Evolutionary conservation across 2,888 invertebrate genomes (phyloP), one percentile per base, ranked within the genome.

Genomic region (Sialis lutaria): DNA sequence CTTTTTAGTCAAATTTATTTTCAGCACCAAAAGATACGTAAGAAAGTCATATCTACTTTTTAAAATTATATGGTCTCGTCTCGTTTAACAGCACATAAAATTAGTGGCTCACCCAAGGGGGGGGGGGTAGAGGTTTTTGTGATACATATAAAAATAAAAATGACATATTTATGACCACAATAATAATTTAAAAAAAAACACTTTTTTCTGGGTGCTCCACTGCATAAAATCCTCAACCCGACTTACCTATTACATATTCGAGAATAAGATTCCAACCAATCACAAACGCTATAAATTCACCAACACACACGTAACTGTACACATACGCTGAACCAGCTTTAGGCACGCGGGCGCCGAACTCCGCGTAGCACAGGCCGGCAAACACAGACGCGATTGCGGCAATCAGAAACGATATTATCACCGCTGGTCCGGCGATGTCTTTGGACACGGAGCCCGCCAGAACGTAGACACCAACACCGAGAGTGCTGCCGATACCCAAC

Each of bases 181-280:
- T n/a, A n/a, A n/a, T n/a, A n/a, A n/a, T n/a, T n/a, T n/a, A n/a
- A n/a, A n/a, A n/a, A n/a, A n/a, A n/a, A n/a, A n/a, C n/a, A n/a
- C n/a, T n/a, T n/a, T n/a, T n/a, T n/a, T n/a, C n/a, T n/a, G n/a
- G n/a, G n/a, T n/a, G n/a, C n/a, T n/a, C n/a, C n/a, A n/a, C n/a
- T n/a, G n/a, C n/a, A n/a, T n/a, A n/a, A n/a, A n/a, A n/a, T n/a
- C n/a, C n/a, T n/a, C n/a, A n/a, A n/a, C n/a, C n/a, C n/a, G 40
- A 60, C 64, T 68, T 63, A 79, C 86, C 89, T 50, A 90, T 87
- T 40, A 87, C 77, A 64, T 89, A 89, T 62, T 90, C 90, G 44
- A 91, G 67, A 54, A 92, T 86, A 45, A 93, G 75, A 64, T 91
- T 92, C 93, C 93, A 93, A 10, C 92, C 92, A 55, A 92, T 90